Evolutionary conservation across 2,888 invertebrate genomes (phyloP), one percentile per base, ranked within the genome.

Genomic region (Phoronis australis): DNA sequence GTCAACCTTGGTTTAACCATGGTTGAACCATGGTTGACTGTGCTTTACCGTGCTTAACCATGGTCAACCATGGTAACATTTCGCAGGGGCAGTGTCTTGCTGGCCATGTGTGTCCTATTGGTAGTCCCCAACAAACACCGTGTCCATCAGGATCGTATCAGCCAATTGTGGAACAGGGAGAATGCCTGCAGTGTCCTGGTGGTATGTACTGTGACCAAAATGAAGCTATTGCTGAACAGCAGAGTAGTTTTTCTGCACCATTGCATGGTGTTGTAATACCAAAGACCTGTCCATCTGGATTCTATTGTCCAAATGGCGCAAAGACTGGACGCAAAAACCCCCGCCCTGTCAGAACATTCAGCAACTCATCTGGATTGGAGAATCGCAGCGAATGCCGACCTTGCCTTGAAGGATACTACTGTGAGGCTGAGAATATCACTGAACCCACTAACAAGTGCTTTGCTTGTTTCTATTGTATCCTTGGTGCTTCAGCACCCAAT

Each of bases 191-290:
- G 2, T 73, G 73, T 48, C 68, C 73, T 22, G 62, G 60, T 24
- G 73, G 73, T 4, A 59, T 46, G 47, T 73, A 73, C 56, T 73
- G 73, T 59, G 72, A 72, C 47, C 64, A 64, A 48, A 67, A 59
- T 51, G 73, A 72, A 46, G 72, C 73, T 23, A 70, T 69, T 12
- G 42, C 54, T 35, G 73, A 72, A 47, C 24, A 60, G 37, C 73
- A 73, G 56, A 73, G 71, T 61, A 72, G 73, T 23, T 55, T 55
- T 1, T 56, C 54, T 22, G 65, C 65, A 22, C 49, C 67, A 1
- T 68, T 69, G n/a, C 69, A 71, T 45, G 71, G 71, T 5, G 67
- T 71, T n/a, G 68, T 69, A 49, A 72, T 68, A 54, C 73, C 73
- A 5, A 50, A 51, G 31, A 47, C 61, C 0, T 73, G 73, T 51